These are phyloP conservation scores for Rhea americana DNA, from an alignment of 2,113 vertebrate genomes.

Conservation along the genomic window DNA sequence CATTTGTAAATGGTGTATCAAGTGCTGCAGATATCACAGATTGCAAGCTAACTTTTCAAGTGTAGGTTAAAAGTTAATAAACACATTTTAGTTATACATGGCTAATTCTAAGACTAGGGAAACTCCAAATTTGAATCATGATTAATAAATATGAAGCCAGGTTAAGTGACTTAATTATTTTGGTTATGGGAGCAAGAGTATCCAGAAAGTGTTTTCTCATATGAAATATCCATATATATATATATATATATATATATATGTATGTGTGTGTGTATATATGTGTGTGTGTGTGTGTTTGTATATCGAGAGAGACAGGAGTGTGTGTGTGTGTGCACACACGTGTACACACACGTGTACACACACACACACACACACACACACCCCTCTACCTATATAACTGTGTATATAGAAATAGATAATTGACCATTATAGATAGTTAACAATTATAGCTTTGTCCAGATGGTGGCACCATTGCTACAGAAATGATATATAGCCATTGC, in stretches of 20 bases:
- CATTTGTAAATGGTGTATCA: neutral
- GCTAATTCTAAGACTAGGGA: neutral
- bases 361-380: too few species aligned
- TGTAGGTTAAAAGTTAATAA: neutral
- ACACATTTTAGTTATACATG: neutral
- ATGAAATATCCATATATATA: neutral
- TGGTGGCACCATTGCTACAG: conserved; percentile 67
- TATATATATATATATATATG: too few species aligned
- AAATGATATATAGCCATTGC: neutral
- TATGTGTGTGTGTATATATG: too few species aligned
- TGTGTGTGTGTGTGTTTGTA: too few species aligned
- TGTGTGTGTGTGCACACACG: too few species aligned
- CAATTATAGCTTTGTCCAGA: conserved; percentile 37
- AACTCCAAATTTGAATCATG: neutral
- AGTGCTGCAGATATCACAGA: neutral
- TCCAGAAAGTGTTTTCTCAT: neutral
- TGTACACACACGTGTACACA: too few species aligned
- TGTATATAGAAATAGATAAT: neutral
- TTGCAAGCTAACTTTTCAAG: neutral
- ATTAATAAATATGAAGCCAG: neutral
- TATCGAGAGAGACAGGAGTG: too few species aligned
- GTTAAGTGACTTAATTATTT: neutral
- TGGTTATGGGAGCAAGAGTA: neutral
- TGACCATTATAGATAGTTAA: neutral
- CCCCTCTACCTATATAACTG: too few species aligned